Conservation (phyloP, 2,113 vertebrate genomes). For the Coracopsis vasa region DNA sequence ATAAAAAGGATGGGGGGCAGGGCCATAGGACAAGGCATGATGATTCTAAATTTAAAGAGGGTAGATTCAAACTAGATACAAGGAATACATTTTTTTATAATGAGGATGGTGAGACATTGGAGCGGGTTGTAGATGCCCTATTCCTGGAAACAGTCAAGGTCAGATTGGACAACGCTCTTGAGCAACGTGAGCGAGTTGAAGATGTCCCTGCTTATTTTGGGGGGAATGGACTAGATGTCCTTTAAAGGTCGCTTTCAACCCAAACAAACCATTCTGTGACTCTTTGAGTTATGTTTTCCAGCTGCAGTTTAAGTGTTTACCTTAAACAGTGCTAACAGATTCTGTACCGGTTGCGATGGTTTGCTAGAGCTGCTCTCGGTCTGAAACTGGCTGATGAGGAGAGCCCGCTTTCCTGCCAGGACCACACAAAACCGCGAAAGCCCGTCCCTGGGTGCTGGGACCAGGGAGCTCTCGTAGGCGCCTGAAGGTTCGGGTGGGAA, state of each 20-base stretch:
- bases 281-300: rapidly evolving
- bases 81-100: rapidly evolving
- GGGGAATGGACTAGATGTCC: rapidly evolving
- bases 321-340: neutral
- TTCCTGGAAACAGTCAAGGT: neutral
- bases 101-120: neutral
- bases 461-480: rapidly evolving
- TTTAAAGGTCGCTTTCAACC: neutral
- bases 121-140: neutral
- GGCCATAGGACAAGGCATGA: rapidly evolving
- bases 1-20: rapidly evolving
- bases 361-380: neutral
- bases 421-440: neutral
- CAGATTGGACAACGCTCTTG: rapidly evolving
- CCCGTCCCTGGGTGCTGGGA: rapidly evolving
- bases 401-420: neutral
- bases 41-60: neutral
- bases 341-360: rapidly evolving
- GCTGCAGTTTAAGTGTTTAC: neutral
- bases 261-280: neutral
- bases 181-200: neutral
- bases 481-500: neutral
- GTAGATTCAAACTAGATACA: neutral
- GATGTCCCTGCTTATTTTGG: neutral
- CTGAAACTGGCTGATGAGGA: neutral